Evolutionary conservation across 2,797 vertebrate genomes (phyloP).

Genomic region (Danio albolineatus): DNA sequence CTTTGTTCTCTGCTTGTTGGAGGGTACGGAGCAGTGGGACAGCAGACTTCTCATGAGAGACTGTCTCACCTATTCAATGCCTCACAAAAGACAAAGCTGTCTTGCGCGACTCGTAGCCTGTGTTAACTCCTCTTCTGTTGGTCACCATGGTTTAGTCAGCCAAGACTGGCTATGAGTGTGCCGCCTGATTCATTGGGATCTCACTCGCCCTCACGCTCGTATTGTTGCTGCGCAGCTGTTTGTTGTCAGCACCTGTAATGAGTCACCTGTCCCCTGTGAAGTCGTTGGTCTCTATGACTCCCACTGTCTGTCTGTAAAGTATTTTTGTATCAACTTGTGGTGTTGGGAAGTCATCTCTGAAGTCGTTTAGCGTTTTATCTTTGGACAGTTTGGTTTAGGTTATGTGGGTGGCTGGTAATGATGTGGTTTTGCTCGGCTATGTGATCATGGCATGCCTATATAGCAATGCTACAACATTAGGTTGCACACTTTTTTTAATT

Average conservation of each 20-base stretch:
- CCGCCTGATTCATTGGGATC: slow-evolving; percentile 58
- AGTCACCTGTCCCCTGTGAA: slow-evolving; percentile 48
- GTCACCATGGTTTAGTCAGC: slow-evolving; percentile 62
- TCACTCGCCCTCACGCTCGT: slow-evolving; percentile 8
- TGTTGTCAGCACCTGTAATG: slow-evolving; percentile 59
- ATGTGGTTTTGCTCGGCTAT: not conserved
- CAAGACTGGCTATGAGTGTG: slow-evolving; percentile 61
- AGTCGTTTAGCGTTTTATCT: slow-evolving; percentile 1
- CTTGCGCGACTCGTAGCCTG: slow-evolving; percentile 13
- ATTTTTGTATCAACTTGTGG: slow-evolving; percentile 11
- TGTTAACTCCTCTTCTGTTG: slow-evolving; percentile 51
- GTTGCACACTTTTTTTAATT: not conserved
- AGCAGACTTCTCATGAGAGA: slow-evolving; percentile 27
- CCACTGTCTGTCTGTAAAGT: slow-evolving; percentile 27
- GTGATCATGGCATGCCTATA: not conserved
- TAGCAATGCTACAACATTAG: slow-evolving; percentile 3
- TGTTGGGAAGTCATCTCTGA: slow-evolving; percentile 8
- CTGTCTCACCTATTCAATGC: slow-evolving; percentile 58
- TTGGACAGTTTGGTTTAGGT: slow-evolving; percentile 15
- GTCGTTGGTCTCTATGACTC: slow-evolving; percentile 23
- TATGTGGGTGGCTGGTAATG: slow-evolving; percentile 17
- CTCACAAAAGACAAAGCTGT: slow-evolving; percentile 68
- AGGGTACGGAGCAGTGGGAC: slow-evolving; percentile 50
- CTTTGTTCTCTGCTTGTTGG: slow-evolving; percentile 45
- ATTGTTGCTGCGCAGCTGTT: slow-evolving; percentile 35